Conservation (phyloP, 2,797 vertebrate genomes). For the Anguilla megastoma region DNA sequence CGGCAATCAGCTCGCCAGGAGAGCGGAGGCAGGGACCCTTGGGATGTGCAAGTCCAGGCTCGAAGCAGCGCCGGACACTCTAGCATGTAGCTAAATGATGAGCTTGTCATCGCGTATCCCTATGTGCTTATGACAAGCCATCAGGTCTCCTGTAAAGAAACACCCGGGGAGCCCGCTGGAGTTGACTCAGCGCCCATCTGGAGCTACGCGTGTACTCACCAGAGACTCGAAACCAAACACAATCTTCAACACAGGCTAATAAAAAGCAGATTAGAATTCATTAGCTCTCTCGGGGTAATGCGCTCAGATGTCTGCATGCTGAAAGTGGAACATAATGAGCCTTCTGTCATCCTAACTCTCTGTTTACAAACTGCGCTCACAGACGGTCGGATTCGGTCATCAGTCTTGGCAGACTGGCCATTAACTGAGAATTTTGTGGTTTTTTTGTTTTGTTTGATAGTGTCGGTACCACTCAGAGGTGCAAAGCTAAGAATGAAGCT, state of each 20-base stretch:
- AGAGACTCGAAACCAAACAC: not conserved
- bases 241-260: constrained; percentile 4
- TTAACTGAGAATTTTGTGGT: constrained; percentile 9
- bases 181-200: not conserved
- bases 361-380: not conserved
- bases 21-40: not conserved
- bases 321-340: constrained; percentile 23
- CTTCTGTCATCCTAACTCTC: constrained; percentile 20
- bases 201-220: not conserved
- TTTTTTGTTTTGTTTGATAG: not conserved
- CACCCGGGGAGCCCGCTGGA: not conserved
- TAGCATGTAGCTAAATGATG: not conserved
- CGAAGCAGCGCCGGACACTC: not conserved
- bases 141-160: not conserved
- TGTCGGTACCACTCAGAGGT: constrained; percentile 18
- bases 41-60: not conserved
- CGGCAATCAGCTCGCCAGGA: not conserved
- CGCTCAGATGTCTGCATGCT: constrained; percentile 22
- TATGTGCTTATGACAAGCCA: not conserved
- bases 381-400: not conserved
- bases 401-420: not conserved
- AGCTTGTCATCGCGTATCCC: not conserved
- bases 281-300: constrained; percentile 27
- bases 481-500: not conserved
- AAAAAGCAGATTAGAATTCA: constrained; percentile 38